Evolutionary conservation across 2,113 vertebrate species (phyloP), one percentile per base, ranked within the genome.

Genomic region (Saguinus imperator): DNA sequence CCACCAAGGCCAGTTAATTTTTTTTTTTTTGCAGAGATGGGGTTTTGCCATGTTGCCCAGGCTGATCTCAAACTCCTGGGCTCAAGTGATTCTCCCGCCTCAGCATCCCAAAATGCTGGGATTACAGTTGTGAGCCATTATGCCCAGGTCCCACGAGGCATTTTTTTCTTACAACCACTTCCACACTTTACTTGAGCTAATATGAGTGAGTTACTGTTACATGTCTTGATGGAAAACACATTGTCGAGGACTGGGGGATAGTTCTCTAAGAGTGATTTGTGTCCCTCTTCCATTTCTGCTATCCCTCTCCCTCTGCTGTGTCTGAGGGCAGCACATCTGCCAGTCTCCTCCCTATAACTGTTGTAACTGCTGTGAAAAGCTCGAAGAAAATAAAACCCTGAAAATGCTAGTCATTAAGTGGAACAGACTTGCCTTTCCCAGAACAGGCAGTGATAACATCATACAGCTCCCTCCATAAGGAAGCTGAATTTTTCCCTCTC

Each of bases 401-500:
- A 86, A 92, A 68, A 86, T 35, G 77, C 55, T 66, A 17, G 21
- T 76, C 27, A 40, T 75, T 77, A 90, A 93, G 45, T 37, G 77
- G 25, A 66, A 52, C 61, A 75, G 61, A 32, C 48, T 92, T 75
- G 92, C 95, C 84, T 27, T 96, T 95, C 87, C 57, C 58, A 55
- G 87, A 93, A 61, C 29, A 95, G 95, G 80, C 92, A 82, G 55
- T 61, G 93, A 95, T 95, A 88, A 96, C 95, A 97, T 81, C 94
- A 58, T 81, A 48, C 52, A 77, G 70, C 89, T 97, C 97, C 91
- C 92, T 97, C 96, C 96, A 86, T 87, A 96, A 87, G 94, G 97
- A 97, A 97, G 87, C 88, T 91, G 81, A 72, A 84, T 97, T 98
- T 98, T 98, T n/a, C 96, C 29, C 96, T 97, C 92, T 96, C 93